These are phyloP conservation scores for Liasis olivaceus DNA, from an alignment of 2,797 vertebrate genomes.

Conservation along the genomic window DNA sequence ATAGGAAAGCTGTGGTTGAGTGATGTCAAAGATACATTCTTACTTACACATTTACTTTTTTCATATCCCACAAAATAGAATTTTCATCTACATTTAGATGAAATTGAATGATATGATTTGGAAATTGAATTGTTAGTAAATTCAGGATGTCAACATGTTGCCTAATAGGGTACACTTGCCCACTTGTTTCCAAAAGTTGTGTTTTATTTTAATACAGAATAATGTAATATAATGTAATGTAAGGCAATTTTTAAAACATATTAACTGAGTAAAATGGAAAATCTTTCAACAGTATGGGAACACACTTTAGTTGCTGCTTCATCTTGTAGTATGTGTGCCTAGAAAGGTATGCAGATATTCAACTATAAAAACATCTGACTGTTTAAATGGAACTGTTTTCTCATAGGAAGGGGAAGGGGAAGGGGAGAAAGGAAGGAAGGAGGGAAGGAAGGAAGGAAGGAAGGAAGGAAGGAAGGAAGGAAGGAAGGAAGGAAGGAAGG, in stretches of 20 bases:
- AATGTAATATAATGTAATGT: not conserved
- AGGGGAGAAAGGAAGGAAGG: not conserved
- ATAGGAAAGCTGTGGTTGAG: no score
- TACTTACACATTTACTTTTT: not conserved
- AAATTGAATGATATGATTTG: not conserved
- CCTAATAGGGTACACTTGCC: not conserved
- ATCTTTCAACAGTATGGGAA: not conserved
- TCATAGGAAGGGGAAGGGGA: conserved; percentile 25
- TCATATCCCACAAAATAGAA: not conserved
- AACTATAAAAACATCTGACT: conserved; percentile 39
- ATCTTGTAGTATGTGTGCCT: not conserved
- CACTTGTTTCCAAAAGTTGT: not conserved
- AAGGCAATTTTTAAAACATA: no score
- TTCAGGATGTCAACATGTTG: not conserved
- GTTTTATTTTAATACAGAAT: not conserved
- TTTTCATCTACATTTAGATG: not conserved
- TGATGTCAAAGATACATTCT: not conserved
- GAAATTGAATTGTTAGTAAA: not conserved
- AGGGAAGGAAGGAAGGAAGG: conserved; percentile 10
- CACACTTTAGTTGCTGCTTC: not conserved
- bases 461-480: not conserved
- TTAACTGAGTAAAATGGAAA: no score
- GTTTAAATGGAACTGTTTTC: conserved; percentile 52
- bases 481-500: not conserved
- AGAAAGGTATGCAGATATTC: not conserved